Evolutionary conservation across 1,140 invertebrate species (phyloP).

Genomic region (Zeugodacus cucurbitae): DNA sequence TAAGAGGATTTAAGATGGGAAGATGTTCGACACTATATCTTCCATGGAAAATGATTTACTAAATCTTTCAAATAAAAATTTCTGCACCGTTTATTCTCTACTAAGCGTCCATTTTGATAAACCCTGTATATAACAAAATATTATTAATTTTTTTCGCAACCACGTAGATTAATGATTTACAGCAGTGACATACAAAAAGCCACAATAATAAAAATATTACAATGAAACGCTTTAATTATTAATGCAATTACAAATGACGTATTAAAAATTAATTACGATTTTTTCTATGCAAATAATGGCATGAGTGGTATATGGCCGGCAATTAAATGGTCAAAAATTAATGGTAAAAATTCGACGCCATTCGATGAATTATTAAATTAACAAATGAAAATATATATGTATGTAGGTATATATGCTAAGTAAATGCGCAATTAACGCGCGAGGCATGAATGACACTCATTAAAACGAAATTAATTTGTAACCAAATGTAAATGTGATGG

Average conservation of each 20-base stretch:
- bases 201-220: background rate
- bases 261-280: background rate
- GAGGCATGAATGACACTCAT: constrained; percentile 17
- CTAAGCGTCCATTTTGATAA: too few relatives aligned
- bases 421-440: background rate
- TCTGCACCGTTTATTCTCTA: too few relatives aligned
- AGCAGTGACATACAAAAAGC: background rate
- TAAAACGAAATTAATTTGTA: background rate
- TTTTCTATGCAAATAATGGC: background rate
- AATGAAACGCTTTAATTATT: background rate
- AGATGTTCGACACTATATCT: too few relatives aligned
- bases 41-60: too few relatives aligned
- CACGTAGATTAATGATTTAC: background rate
- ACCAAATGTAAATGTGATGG: background rate
- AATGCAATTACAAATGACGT: constrained; percentile 8
- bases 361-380: constrained; percentile 1
- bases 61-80: too few relatives aligned
- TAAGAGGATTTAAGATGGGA: too few relatives aligned
- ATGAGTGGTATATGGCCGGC: background rate
- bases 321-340: background rate
- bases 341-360: background rate
- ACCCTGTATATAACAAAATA: too few relatives aligned
- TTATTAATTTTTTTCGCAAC: background rate
- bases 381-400: background rate
- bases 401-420: background rate